Evolutionary conservation across 1,140 invertebrate species (phyloP), one percentile per base, ranked within the genome.

Genomic region (Atta colombica): DNA sequence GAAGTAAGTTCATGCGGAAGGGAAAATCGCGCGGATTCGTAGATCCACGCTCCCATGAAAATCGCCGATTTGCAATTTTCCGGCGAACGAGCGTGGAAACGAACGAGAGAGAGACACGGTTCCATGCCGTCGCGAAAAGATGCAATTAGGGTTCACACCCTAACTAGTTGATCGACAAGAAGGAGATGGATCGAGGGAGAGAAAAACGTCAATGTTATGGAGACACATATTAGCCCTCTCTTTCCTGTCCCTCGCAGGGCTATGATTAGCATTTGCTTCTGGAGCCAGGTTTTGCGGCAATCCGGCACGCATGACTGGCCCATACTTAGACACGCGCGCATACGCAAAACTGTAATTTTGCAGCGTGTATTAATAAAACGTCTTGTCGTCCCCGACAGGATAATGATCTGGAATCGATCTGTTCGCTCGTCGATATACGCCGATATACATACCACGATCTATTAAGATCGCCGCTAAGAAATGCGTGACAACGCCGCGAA

Each of bases 291-390:
- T 91, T 82, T 85, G 89, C 82, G 53, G 77, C 75, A 58, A 92
- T 92, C 88, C 89, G n/a, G 71, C 89, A 93, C 92, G 93, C 92
- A 92, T 93, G 91, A 91, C 91, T 92, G 91, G 78, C 51, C 81
- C 71, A 80, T 81, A 71, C 60, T 78, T 89, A 78, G 88, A 55
- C 71, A 58, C 89, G 77, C 72, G 75, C 66, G 77, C 65, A 58
- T 45, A 53, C 35, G 61, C 35, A 25, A 74, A 78, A 49, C 53
- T 18, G 75, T 77, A 86, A 72, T 28, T 66, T 89, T 45, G 65
- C 85, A 53, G 31, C 39, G 80, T 49, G 85, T 61, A 72, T 86
- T 60, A 71, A 61, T 72, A 77, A 61, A 88, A 88, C 65, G 60
- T 16, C 31, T 45, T 7, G 12, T 31, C 61, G 61, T 5, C 25